Base-by-base conservation (phyloP, 2,888 invertebrate genomes). In the Chromoteleia sp. region DNA sequence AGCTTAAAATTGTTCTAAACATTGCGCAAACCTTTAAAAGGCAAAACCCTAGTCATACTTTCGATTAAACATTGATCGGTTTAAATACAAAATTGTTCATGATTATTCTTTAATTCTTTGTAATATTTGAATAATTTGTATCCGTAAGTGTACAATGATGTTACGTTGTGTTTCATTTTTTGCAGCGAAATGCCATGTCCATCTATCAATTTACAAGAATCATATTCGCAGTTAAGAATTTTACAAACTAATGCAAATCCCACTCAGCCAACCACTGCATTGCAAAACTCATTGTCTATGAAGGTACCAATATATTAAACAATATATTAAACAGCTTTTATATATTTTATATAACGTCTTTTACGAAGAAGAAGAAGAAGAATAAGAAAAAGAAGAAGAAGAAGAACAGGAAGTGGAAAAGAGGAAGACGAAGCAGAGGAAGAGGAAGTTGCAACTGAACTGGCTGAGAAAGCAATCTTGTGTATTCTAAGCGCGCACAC, bases 141-240 rank as follows among this genome's bases (percentile, higher is more conserved):
- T n/a, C n/a, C n/a, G n/a, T n/a, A n/a, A n/a, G n/a, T n/a, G n/a
- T n/a, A n/a, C n/a, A n/a, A n/a, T n/a, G n/a, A n/a, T n/a, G n/a
- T n/a, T n/a, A n/a, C n/a, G n/a, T n/a, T n/a, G n/a, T n/a, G n/a
- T n/a, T n/a, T 33, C 8, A 33, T 68, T 12, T 45, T 52, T 65
- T 50, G 4, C 52, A 79, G 71, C 2, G 78, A 73, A 59, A 56
- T 58, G 17, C 80, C 74, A 48, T 65, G 67, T 52, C 67, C 80
- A 29, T 56, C 80, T 6, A 74, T 75, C 8, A 39, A 29, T 56
- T 50, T 68, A 48, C 68, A 70, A 43, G 75, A 75, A 25, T 65
- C 80, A 2, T 75, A 54, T 54, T 50, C 81, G 0, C 58, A 71
- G n/a, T 54, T 75, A 14, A 61, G 48, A 76, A 67, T 75, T 43